phyloP scores from a whole-genome alignment of 2,888 invertebrate species.

The Aphodius granarius region DNA sequence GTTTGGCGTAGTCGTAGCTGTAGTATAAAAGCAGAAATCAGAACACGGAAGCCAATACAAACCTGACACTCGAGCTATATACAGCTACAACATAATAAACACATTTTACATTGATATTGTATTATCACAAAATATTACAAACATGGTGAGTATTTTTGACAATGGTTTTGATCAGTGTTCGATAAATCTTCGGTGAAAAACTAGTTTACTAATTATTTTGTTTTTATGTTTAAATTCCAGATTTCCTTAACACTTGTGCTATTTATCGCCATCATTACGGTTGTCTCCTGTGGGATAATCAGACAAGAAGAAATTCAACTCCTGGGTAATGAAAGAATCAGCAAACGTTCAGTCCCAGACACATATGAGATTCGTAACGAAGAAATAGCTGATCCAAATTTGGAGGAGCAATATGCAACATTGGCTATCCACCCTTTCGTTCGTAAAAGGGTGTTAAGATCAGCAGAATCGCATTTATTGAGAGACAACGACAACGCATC shows the following conservation, averaged over 20 bases:
- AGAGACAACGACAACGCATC: neutral
- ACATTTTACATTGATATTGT: neutral
- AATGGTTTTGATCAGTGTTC: neutral
- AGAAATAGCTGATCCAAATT: neutral
- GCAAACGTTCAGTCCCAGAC: conserved; percentile 29
- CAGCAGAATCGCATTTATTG: neutral
- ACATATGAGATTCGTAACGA: neutral
- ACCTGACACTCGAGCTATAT: neutral
- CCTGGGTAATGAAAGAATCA: conserved; percentile 32
- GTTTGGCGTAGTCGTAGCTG: conserved; percentile 1
- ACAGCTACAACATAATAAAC: neutral
- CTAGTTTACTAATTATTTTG: neutral
- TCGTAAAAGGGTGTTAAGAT: neutral
- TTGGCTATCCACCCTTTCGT: neutral
- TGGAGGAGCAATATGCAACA: neutral
- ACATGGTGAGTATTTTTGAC: neutral
- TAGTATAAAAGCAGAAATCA: conserved; percentile 4
- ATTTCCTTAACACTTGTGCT: neutral
- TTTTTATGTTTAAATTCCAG: neutral
- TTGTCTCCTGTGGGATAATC: conserved; percentile 40
- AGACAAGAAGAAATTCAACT: conserved; percentile 26
- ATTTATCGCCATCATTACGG: conserved; percentile 35
- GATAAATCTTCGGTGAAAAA: neutral
- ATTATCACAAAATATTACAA: neutral
- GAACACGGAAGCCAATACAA: neutral